Evolutionary conservation across 2,888 invertebrate species (phyloP).

Genomic region (Sphinx pinastri): DNA sequence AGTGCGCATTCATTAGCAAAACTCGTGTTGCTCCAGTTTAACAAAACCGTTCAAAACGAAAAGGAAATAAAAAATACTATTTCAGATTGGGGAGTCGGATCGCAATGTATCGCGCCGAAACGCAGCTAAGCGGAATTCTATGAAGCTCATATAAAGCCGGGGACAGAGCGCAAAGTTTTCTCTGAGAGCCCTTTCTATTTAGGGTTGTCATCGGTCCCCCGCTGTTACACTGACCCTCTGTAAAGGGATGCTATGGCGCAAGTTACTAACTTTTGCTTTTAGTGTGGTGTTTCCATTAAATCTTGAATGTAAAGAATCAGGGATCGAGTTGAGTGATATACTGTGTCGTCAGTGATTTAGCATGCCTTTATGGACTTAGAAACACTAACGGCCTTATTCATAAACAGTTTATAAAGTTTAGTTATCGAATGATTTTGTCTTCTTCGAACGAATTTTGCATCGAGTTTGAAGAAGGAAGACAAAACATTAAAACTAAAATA

Average conservation of each 20-base stretch:
- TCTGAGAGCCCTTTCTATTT: slow-evolving; percentile 73
- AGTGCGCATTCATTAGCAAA: slow-evolving; percentile 16
- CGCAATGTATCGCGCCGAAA: slow-evolving; percentile 53
- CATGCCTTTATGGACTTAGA: not conserved
- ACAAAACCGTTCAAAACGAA: slow-evolving; percentile 18
- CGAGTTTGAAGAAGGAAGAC: no score
- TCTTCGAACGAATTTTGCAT: no score
- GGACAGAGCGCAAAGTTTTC: slow-evolving; percentile 59
- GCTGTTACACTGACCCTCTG: slow-evolving; percentile 72
- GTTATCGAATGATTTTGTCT: no score
- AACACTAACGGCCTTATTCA: no score
- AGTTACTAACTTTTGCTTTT: slow-evolving; percentile 39
- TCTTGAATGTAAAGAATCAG: not conserved
- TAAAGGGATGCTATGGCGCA: slow-evolving; percentile 52
- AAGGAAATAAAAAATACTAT: slow-evolving; percentile 5
- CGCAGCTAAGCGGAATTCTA: slow-evolving; percentile 69
- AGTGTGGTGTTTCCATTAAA: not conserved
- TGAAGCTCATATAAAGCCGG: slow-evolving; percentile 65
- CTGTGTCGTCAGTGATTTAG: not conserved
- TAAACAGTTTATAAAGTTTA: no score
- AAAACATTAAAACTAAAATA: no score
- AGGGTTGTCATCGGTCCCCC: slow-evolving; percentile 77
- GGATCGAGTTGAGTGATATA: not conserved
- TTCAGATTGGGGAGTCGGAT: slow-evolving; percentile 35
- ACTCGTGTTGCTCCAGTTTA: slow-evolving; percentile 6